Conservation (phyloP, 1,140 invertebrate species). For the Calycopis cecrops region DNA sequence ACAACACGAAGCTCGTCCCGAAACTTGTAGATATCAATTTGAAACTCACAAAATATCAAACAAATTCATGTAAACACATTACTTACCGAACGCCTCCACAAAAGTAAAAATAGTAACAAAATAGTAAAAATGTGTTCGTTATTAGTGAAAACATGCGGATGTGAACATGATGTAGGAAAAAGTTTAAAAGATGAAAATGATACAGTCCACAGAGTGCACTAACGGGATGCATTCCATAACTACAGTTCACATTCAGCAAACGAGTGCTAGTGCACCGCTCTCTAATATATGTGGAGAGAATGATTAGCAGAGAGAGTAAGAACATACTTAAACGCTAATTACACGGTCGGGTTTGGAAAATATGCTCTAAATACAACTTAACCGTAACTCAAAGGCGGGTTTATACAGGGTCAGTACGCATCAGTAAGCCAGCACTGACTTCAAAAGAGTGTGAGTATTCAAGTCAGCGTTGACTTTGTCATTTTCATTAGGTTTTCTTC, state of each 20-base stretch:
- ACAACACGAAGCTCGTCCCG: too few relatives aligned
- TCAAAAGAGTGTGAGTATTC: too few relatives aligned
- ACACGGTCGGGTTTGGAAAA: too few relatives aligned
- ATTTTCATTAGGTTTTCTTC: too few relatives aligned
- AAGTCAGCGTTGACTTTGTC: too few relatives aligned
- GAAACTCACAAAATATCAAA: neutral
- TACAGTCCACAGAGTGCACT: neutral
- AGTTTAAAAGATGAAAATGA: neutral
- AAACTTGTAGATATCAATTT: too few relatives aligned
- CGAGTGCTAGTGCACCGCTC: conserved; percentile 37
- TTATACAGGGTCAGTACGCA: too few relatives aligned
- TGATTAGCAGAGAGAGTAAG: too few relatives aligned
- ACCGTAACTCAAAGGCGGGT: too few relatives aligned
- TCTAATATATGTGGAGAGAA: conserved; percentile 8
- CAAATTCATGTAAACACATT: neutral
- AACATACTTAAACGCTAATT: too few relatives aligned
- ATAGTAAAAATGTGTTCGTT: neutral
- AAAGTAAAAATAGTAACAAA: conserved; percentile 7
- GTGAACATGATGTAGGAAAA: conserved; percentile 28
- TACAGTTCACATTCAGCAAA: conserved; percentile 65
- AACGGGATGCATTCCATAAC: conserved; percentile 43
- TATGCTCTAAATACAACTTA: too few relatives aligned
- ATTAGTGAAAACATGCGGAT: conserved; percentile 10
- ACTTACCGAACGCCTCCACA: conserved; percentile 8
- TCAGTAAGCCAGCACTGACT: too few relatives aligned